Percentiles rank a stretch among this genome's conserved stretches.
These are phyloP conservation scores for Linyphia triangularis DNA, from an alignment of 2,888 invertebrate genomes.

Conservation along the genomic window DNA sequence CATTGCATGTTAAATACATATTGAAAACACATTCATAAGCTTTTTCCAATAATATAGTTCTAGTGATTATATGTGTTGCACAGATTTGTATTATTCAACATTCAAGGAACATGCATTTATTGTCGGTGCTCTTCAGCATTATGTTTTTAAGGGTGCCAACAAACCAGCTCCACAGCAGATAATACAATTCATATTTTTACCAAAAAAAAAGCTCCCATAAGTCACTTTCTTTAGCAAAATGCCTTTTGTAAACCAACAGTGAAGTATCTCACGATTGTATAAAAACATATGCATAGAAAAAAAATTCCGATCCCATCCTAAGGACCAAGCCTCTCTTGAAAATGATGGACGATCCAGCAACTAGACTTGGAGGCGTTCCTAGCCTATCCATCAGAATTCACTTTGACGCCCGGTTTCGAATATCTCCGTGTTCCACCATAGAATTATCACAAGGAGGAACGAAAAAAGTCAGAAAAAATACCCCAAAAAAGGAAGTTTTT, in stretches of 20 bases:
- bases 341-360: constrained; percentile 44
- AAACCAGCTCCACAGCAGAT: neutral
- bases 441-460: neutral
- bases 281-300: too few relatives aligned
- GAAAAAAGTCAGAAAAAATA: neutral
- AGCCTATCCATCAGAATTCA: constrained; percentile 48
- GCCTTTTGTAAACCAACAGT: constrained; percentile 4
- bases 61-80: neutral
- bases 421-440: constrained; percentile 1
- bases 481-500: neutral
- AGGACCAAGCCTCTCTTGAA: neutral
- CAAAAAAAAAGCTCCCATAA: neutral
- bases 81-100: neutral
- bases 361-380: constrained; percentile 39
- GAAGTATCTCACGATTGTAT: neutral
- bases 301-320: neutral
- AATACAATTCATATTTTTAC: neutral
- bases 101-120: neutral
- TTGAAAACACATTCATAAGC: too few relatives aligned
- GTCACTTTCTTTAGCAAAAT: constrained; percentile 9
- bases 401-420: constrained; percentile 35
- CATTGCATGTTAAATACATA: too few relatives aligned
- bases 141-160: neutral
- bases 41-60: too few relatives aligned
- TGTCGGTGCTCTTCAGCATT: neutral